Percentiles rank a stretch among this genome's conserved stretches.
These are phyloP conservation scores for Rhagoletis pomonella DNA, from an alignment of 1,140 invertebrate species.

Conservation along the genomic window DNA sequence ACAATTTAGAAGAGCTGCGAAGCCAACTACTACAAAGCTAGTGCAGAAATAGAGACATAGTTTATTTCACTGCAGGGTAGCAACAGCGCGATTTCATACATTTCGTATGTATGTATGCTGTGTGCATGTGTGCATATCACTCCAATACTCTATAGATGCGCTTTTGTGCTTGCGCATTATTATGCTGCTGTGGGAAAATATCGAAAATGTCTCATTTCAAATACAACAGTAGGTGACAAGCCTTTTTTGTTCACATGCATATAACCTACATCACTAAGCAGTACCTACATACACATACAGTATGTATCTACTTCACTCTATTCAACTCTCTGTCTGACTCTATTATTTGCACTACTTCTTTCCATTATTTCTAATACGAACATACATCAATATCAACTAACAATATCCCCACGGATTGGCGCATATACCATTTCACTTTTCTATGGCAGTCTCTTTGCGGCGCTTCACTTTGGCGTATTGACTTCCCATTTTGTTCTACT, in stretches of 20 bases:
- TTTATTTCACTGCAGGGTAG: too few relatives aligned
- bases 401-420: constrained; percentile 14
- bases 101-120: neutral
- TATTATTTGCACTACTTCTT: neutral
- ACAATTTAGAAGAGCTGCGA: too few relatives aligned
- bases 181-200: neutral
- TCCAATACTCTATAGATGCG: neutral
- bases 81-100: too few relatives aligned
- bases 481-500: neutral
- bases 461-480: neutral
- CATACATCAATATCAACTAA: constrained; percentile 37
- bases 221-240: constrained; percentile 36
- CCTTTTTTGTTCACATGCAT: neutral
- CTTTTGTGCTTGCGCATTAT: neutral
- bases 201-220: neutral
- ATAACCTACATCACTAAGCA: neutral
- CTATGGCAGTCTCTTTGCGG: neutral
- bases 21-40: too few relatives aligned
- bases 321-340: neutral
- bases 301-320: too few relatives aligned
- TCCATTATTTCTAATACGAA: constrained; percentile 2
- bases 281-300: neutral
- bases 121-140: too few relatives aligned
- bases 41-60: too few relatives aligned
- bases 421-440: neutral